phyloP scores from a whole-genome alignment of 2,797 vertebrate species.

The Aphelocoma californica region DNA sequence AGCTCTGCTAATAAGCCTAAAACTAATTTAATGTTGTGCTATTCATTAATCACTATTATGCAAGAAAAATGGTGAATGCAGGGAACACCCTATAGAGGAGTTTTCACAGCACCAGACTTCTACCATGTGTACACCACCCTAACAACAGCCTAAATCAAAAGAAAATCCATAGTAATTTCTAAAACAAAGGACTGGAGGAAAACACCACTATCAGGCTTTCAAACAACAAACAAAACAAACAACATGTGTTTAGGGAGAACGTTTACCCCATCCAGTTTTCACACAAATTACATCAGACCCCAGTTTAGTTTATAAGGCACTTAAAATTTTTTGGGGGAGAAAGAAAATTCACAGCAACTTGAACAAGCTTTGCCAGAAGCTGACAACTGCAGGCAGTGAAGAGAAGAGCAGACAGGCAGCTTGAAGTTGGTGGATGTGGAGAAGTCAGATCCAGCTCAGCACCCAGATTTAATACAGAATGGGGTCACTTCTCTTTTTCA shows the following conservation, averaged over 20 bases:
- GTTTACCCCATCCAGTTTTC: background rate
- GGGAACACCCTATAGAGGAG: background rate
- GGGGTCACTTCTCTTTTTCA: background rate
- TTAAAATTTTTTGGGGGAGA: fast-evolving
- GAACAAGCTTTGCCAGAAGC: background rate
- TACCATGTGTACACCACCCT: background rate
- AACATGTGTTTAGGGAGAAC: background rate
- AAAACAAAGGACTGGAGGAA: background rate
- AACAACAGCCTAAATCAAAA: background rate
- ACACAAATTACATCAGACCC: background rate
- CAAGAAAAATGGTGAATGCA: background rate
- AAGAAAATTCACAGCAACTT: background rate
- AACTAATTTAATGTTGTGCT: background rate
- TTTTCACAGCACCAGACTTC: background rate
- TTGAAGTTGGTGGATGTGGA: background rate
- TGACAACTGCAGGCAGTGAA: background rate
- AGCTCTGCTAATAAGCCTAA: conserved; percentile 16
- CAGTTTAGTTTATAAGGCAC: background rate
- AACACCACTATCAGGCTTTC: background rate
- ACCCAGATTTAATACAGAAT: background rate
- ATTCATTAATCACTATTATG: conserved; percentile 27
- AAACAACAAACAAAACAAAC: background rate
- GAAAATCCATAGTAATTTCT: background rate
- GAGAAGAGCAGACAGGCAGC: background rate
- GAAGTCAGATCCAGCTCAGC: background rate